Percentiles rank a stretch among this genome's conserved stretches.
phyloP scores from a whole-genome alignment of 2,797 vertebrate genomes.

The Takifugu ocellatus region DNA sequence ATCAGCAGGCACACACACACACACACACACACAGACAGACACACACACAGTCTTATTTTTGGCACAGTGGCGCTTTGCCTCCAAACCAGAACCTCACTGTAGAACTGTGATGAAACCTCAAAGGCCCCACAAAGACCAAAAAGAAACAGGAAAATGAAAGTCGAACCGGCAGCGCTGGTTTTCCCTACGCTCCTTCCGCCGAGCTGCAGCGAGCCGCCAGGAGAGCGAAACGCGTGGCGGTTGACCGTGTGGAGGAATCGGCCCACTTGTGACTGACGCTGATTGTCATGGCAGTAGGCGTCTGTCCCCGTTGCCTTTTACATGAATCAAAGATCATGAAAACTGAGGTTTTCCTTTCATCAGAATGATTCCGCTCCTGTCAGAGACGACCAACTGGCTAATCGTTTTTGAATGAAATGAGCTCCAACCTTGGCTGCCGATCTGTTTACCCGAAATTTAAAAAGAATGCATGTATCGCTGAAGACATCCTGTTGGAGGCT shows the following conservation, averaged over 20 bases:
- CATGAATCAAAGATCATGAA: neutral
- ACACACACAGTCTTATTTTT: conserved; percentile 72
- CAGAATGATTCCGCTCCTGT: conserved; percentile 2
- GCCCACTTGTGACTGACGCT: conserved; percentile 59
- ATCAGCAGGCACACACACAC: conserved; percentile 34
- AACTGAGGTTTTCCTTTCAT: conserved; percentile 32
- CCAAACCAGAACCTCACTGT: conserved; percentile 76
- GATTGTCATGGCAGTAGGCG: conserved; percentile 55
- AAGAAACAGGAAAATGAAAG: conserved; percentile 74
- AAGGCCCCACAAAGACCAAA: conserved; percentile 79
- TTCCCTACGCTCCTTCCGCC: conserved; percentile 84
- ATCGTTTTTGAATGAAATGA: too few species aligned
- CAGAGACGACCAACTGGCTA: too few species aligned
- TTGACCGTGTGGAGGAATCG: conserved; percentile 82
- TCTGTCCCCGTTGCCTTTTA: conserved; percentile 43
- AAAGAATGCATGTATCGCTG: conserved; percentile 49
- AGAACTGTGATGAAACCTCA: conserved; percentile 83
- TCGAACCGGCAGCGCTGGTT: conserved; percentile 75
- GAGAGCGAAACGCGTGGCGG: conserved; percentile 79
- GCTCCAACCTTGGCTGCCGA: too few species aligned
- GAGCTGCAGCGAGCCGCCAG: conserved; percentile 87
- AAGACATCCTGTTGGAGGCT: conserved; percentile 49
- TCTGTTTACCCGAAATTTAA: conserved; percentile 37
- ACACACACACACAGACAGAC: conserved; percentile 48
- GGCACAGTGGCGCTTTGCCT: conserved; percentile 67